These are phyloP conservation scores for Turritopsis dohrnii DNA, from an alignment of 30 jellyfish, hydroid and myxozoan species.

Conservation along the genomic window DNA sequence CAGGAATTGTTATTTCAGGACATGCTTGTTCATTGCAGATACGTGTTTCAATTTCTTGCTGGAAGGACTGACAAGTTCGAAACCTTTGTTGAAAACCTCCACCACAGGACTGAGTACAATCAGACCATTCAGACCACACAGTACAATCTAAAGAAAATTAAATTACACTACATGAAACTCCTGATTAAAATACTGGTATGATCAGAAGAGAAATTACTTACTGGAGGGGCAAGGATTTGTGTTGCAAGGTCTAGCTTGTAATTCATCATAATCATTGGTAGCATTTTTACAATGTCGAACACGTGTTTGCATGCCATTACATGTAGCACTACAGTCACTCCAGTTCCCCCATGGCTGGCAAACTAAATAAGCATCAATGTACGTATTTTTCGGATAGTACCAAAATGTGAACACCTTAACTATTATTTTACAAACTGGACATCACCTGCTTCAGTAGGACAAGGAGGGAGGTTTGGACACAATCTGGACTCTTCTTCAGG, in stretches of 20 bases:
- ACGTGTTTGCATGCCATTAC: constrained; percentile 95
- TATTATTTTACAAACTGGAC: neutral
- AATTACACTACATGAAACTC: neutral
- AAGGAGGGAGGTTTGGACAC: neutral
- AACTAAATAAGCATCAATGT: constrained; percentile 22
- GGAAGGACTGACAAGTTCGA: constrained; percentile 57
- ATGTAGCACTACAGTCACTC: constrained; percentile 94
- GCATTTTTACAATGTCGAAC: constrained; percentile 75
- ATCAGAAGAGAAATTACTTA: neutral
- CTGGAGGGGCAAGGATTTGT: constrained; percentile 44
- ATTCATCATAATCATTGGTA: constrained; percentile 86
- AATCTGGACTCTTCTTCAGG: constrained; percentile 14
- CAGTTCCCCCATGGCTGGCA: constrained; percentile 84
- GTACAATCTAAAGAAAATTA: constrained; percentile 52
- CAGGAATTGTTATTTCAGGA: constrained; percentile 40
- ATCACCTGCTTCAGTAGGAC: neutral
- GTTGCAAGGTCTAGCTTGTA: constrained; percentile 96
- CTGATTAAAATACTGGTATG: neutral
- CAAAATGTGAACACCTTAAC: neutral
- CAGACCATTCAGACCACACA: constrained; percentile 93
- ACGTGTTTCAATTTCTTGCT: constrained; percentile 62
- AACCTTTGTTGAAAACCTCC: constrained; percentile 83
- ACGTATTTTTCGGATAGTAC: neutral
- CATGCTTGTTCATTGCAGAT: constrained; percentile 79
- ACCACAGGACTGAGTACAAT: constrained; percentile 86